These are phyloP conservation scores for Zaprionus camerounensis DNA, from an alignment of 1,140 invertebrate species.

Conservation along the genomic window DNA sequence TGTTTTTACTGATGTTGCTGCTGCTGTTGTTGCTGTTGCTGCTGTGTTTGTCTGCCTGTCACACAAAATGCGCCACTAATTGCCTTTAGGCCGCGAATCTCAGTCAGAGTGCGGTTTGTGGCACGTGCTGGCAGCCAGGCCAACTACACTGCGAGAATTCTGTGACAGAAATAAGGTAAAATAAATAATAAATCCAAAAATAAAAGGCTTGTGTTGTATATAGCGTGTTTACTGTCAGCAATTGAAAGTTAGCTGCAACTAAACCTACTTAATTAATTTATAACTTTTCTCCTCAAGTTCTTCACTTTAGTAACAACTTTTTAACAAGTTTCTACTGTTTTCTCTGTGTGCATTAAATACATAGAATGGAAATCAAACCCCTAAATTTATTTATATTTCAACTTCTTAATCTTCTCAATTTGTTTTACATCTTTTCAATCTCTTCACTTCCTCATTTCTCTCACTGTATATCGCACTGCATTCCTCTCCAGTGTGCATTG, in stretches of 20 bases:
- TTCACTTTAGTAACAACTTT: no score
- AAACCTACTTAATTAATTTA: no score
- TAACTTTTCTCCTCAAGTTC: no score
- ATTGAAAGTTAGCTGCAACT: no score
- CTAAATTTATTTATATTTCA: background rate
- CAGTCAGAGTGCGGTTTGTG: slow-evolving; percentile 40
- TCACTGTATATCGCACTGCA: background rate
- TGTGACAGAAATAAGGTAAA: background rate
- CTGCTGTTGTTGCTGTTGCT: background rate
- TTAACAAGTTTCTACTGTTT: no score
- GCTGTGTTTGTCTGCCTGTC: slow-evolving; percentile 18
- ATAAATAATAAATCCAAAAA: no score
- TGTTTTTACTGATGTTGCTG: background rate
- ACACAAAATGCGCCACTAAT: slow-evolving; percentile 52
- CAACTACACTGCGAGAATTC: slow-evolving; percentile 20
- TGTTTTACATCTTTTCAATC: background rate
- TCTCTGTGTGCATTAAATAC: no score
- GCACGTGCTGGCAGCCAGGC: slow-evolving; percentile 46
- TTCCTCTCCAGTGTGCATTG: slow-evolving; percentile 5
- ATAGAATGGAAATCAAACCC: no score
- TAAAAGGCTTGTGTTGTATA: no score
- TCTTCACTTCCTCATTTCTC: background rate
- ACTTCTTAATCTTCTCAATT: background rate
- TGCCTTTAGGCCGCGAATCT: slow-evolving; percentile 44
- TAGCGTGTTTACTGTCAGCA: no score